Evolutionary conservation across 2,888 invertebrate genomes (phyloP), one percentile per base, ranked within the genome.

Genomic region (Yponomeuta plumbellus): DNA sequence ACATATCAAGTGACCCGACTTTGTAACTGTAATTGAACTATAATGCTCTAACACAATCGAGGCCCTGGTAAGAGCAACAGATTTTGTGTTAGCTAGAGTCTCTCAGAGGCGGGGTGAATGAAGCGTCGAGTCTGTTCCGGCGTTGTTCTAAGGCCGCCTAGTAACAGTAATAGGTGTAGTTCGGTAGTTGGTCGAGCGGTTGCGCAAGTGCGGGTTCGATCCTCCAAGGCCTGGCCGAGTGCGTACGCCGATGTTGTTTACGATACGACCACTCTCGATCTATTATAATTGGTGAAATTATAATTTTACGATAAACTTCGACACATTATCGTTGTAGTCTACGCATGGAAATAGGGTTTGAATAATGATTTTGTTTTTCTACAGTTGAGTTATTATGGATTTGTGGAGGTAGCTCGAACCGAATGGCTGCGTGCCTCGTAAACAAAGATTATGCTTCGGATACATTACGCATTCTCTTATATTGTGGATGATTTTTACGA

Each of bases 191-290:
- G 70, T 70, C 73, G 70, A 74, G 22, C 66, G 75, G 71, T 22
- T 65, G 76, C 86, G 87, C 86, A 83, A 84, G 84, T 83, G 86
- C 74, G 68, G 76, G 77, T 80, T 79, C 77, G 77, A 72, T 74
- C 76, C 76, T 80, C 76, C 80, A 81, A 82, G 83, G 84, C 82
- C 75, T 71, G 72, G n/a, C 17, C 39, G 69, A 81, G 80, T 82
- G 80, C 75, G 75, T 82, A 80, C 75, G 75, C 70, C 71, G 79
- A 80, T 81, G 80, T 78, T 78, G 69, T 70, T 71, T 68, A 69
- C 67, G 66, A 39, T 39, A n/a, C 21, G 4, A 20, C 22, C 44
- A 62, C 44, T 40, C 17, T 20, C 11, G 13, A 40, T n/a, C 0
- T 22, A 21, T 61, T 61, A 11, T 63, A 44, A 44, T 44, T 44